Evolutionary conservation across 2,888 invertebrate genomes (phyloP), one percentile per base, ranked within the genome.

Genomic region (Yponomeuta cagnagella): DNA sequence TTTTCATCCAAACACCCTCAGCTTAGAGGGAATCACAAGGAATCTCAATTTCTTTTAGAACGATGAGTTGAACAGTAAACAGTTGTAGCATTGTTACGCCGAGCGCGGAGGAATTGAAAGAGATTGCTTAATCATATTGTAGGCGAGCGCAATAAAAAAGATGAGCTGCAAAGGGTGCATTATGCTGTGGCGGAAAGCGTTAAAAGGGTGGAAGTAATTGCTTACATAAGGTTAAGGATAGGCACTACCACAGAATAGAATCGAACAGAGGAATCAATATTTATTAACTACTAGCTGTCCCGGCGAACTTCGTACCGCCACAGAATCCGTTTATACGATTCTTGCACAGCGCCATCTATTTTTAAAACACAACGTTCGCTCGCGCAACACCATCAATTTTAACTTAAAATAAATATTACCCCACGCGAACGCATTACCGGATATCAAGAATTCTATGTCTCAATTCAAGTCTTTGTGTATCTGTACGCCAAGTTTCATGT

Each of bases 91-190:
- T 58, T 58, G 52, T 58, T 58, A 15, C 52, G 52, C 52, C 3
- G 52, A 58, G 52, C 52, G 52, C 52, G 12, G 52, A 15, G 52
- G 12, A 15, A 15, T 15, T 58, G 52, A 58, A 58, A 58, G 52
- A 58, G 52, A 58, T 58, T 58, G 52, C 52, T 58, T 58, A 58
- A 58, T 58, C 52, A 58, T 58, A 58, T 58, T 58, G 52, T 58
- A 58, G 52, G 52, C 12, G 52, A 12, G 10, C 15, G 52, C 5
- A 15, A 52, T 52, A 23, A 23, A 58, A 58, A 58, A 58, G 52
- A 58, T 8, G 8, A 58, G 52, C 12, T 58, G 15, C 15, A 58
- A 58, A 58, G 52, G 52, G 15, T 58, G 52, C 52, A 58, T 58
- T 4, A 58, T 58, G 52, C 52, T 15, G 52, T 15, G 15, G 52